Percentiles rank a stretch among this genome's conserved stretches.
Conservation (phyloP, 2,797 vertebrate genomes). For the Cuniculus paca region DNA sequence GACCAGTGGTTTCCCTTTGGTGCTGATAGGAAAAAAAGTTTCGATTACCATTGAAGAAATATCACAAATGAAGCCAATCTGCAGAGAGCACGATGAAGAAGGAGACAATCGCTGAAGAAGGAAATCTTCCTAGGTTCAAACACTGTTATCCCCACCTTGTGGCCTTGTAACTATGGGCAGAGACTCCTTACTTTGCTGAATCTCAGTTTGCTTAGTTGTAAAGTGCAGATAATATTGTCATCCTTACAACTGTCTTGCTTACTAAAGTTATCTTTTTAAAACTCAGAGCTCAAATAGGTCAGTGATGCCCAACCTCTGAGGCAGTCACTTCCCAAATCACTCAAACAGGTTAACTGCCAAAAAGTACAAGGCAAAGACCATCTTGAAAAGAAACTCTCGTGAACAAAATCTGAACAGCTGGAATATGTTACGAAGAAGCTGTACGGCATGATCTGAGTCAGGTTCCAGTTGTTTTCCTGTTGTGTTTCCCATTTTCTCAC, state of each 20-base stretch:
- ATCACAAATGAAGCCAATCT: background rate
- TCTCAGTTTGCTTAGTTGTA: background rate
- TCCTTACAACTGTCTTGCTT: background rate
- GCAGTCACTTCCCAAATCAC: background rate
- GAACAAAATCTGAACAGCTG: background rate
- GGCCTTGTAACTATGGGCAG: background rate
- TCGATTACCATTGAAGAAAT: background rate
- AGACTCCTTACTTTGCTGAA: background rate
- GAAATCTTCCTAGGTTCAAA: background rate
- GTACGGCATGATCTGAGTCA: background rate
- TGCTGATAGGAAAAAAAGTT: background rate
- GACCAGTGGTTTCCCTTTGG: background rate
- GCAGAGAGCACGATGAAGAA: background rate
- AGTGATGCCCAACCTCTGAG: background rate
- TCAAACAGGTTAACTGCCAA: background rate
- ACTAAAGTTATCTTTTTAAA: slow-evolving; percentile 3
- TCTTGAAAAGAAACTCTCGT: background rate
- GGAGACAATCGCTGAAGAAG: background rate
- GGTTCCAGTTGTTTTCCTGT: background rate
- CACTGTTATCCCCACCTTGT: background rate
- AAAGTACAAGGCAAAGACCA: background rate
- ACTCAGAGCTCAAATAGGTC: background rate
- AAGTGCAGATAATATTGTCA: background rate
- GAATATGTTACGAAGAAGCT: background rate
- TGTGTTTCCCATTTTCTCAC: background rate